Base-by-base conservation (phyloP, 2,113 vertebrate species). In the Sinocyclocheilus anophthalmus region DNA sequence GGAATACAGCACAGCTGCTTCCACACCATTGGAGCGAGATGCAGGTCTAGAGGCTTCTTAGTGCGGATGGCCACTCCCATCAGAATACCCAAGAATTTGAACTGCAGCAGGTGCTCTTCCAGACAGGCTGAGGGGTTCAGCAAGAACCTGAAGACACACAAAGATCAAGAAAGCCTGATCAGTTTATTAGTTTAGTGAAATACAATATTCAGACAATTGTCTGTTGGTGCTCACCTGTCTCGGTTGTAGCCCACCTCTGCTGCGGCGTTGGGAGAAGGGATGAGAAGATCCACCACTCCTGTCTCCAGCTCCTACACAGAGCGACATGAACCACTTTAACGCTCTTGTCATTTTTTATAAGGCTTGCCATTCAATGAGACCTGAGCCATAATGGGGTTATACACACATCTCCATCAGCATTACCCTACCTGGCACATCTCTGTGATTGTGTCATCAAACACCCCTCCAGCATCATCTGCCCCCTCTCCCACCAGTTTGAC, bases 381-480 rank as follows among this genome's bases (percentile, higher is more conserved):
- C 18, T 20, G 5, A 57, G 55, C 55, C 6, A 7, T 22, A 57
- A 20, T 59, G 57, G 57, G 8, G 5, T n/a, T 59, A 1, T n/a
- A 59, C 3, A 59, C 4, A 50, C 12, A n/a, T 73, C 20, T 42
- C 39, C 10, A 13, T 50, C 75, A 53, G 45, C 18, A 48, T 50
- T 1, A 16, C 45, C 1, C 3, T 87, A 96, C 95, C 94, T 95
- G 95, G 86, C 95, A 96, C 95, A 96, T 96, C 89, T 96, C 95
- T 3, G 95, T 96, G 87, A 96, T 96, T 79, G 95, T 96, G 88
- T 96, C 95, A 84, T 96, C 95, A 91, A 96, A 96, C 88, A 96
- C 95, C 53, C 95, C 95, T 4, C 95, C 95, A 0, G 95, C 95
- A 63, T 96, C 95, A 16, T 96, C 95, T 0, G 95, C 95, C 48